These are phyloP conservation scores for Chanos chanos DNA, from an alignment of 2,797 vertebrate genomes.

Conservation along the genomic window DNA sequence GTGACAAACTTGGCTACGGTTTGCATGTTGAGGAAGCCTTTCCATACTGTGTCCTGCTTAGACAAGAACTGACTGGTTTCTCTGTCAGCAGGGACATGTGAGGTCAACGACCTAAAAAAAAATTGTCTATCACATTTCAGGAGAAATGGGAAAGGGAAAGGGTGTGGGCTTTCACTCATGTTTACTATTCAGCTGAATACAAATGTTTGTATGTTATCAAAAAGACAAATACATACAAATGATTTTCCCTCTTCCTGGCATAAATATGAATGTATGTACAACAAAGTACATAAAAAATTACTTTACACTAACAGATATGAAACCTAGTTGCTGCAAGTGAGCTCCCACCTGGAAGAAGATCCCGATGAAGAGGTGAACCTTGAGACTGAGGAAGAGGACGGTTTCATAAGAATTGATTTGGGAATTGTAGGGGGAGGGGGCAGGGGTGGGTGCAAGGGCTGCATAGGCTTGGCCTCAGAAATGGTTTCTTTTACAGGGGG, in stretches of 20 bases:
- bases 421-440: constrained; percentile 64
- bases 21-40: constrained; percentile 98
- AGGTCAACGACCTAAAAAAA: constrained; percentile 66
- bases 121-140: no score
- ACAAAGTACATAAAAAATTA: not conserved
- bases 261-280: no score
- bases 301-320: not conserved
- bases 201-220: no score
- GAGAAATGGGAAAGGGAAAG: not conserved
- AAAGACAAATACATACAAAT: no score
- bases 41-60: constrained; percentile 88
- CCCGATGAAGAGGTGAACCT: constrained; percentile 69
- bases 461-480: constrained; percentile 34
- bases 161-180: no score
- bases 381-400: constrained; percentile 74
- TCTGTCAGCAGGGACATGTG: constrained; percentile 70
- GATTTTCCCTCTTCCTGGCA: no score
- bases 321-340: not conserved
- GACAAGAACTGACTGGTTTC: constrained; percentile 84
- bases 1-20: constrained; percentile 94
- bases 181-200: no score
- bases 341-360: constrained; percentile 73
- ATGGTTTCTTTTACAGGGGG: constrained; percentile 41
- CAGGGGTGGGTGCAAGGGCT: constrained; percentile 39
- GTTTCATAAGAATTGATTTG: constrained; percentile 90